phyloP scores from a whole-genome alignment of 2,113 vertebrate species.

The Prinia subflava region DNA sequence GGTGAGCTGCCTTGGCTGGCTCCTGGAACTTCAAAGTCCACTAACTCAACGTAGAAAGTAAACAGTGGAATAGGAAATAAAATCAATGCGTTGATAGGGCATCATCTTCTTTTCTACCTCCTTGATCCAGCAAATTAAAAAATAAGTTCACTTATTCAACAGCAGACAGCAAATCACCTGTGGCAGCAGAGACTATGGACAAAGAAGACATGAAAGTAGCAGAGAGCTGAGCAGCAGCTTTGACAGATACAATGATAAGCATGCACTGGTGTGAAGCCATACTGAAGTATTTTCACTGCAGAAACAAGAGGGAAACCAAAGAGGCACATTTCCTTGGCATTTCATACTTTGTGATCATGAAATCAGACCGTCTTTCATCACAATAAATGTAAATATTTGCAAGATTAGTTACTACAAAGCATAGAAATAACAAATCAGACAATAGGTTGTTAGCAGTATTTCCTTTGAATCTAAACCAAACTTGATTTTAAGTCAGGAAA shows the following conservation, averaged over 20 bases:
- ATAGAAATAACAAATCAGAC: background rate
- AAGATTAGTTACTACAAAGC: background rate
- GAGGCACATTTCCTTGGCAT: background rate
- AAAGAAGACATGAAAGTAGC: background rate
- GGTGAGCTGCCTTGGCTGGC: background rate
- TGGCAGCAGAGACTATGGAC: background rate
- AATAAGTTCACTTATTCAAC: background rate
- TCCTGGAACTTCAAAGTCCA: background rate
- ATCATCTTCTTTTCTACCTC: background rate
- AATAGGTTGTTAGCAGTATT: background rate
- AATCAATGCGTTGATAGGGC: background rate
- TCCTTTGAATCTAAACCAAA: background rate
- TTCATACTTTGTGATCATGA: background rate
- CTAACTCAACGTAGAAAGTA: background rate
- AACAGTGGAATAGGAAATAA: background rate
- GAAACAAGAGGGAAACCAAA: background rate
- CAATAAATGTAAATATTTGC: background rate
- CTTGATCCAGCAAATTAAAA: background rate
- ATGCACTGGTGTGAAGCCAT: background rate
- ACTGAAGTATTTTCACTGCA: background rate
- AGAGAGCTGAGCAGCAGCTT: background rate
- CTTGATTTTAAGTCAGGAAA: conserved; percentile 6
- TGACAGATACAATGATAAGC: background rate
- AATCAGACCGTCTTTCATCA: background rate
- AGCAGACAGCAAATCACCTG: background rate